Evolutionary conservation across 2,888 invertebrate genomes (phyloP), one percentile per base, ranked within the genome.

Genomic region (Cabera pusaria): DNA sequence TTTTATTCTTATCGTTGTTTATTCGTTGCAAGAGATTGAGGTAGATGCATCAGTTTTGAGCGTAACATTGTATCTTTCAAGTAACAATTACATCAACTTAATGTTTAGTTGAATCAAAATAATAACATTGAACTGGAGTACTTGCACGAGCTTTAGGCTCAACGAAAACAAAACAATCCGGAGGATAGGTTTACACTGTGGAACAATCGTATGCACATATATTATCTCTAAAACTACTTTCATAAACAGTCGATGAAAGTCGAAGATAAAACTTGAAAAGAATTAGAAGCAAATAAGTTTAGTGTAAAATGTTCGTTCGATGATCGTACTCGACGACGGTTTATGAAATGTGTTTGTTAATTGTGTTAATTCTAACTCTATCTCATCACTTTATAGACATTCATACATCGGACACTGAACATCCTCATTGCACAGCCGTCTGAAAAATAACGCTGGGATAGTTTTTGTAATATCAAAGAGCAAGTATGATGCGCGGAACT

Each of bases 391-490:
- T 77, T 67, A 74, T 75, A 72, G 69, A 82, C 86, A 87, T 85
- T 83, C 84, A 84, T 83, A 83, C 78, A 72, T 86, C 79, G 76
- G 83, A 83, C 83, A 86, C 71, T 72, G 74, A 83, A 69, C 67
- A 75, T 65, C 72, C 79, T 84, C 77, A 78, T 80, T 77, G 81
- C 85, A 85, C 84, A 86, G 86, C 86, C 81, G 73, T 86, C 85
- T 84, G 85, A 77, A 83, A 85, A 77, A 74, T 74, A 76, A 70
- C 72, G 81, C 81, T 71, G 73, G 69, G 63, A 66, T 71, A 86
- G 87, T 83, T 79, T 74, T 87, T 87, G 87, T 88, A 88, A 88
- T 88, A 88, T 88, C 75, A 86, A 88, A 88, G 84, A 86, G 87
- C 87, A 78, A 63, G 64, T 50, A n/a, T n/a, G n/a, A n/a, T n/a